Evolutionary conservation across 2,797 vertebrate genomes (phyloP), one percentile per base, ranked within the genome.

Genomic region (Urophycis tenuis): DNA sequence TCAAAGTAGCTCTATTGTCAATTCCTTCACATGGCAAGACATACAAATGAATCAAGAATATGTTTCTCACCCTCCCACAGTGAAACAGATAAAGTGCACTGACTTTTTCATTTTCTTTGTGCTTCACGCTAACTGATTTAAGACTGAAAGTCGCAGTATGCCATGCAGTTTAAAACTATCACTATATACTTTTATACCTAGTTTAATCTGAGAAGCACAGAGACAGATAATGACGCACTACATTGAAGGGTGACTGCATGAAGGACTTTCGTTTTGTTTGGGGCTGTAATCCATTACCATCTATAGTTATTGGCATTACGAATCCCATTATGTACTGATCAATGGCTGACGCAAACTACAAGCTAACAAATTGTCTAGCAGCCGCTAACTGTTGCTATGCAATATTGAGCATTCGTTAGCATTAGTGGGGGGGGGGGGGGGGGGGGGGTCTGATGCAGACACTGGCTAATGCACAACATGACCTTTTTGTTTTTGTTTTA

Each of bases 341-440:
- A 67, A 67, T 29, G 60, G n/a, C 10, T 67, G 60, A 29, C 3
- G 60, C 3, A 11, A 67, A 67, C 60, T 67, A 67, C 60, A 29
- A 67, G 60, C 60, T 67, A 67, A 67, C 60, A 67, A 67, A 29
- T 67, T 67, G 60, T 67, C 60, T 25, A 34, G 70, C 30, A 71
- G 31, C 30, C 30, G 19, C 31, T 33, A 32, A 71, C 70, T 71
- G 70, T 30, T 60, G 53, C 53, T 60, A 60, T 35, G 33, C 71
- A 60, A 60, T 60, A 60, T n/a, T 25, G 53, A 60, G 53, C 22
- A 60, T 60, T 60, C 7, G 53, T 60, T 60, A 60, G 22, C 22
- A n/a, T 60, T 60, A 60, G 60, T 67, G 60, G 7, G 8, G 3
- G 3, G 6, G 22, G 3, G 45, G 19, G 49, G 3, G 22, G 19